Conservation (phyloP, 37 sponge, comb jelly and placozoan species). For the Agelas oroides region DNA sequence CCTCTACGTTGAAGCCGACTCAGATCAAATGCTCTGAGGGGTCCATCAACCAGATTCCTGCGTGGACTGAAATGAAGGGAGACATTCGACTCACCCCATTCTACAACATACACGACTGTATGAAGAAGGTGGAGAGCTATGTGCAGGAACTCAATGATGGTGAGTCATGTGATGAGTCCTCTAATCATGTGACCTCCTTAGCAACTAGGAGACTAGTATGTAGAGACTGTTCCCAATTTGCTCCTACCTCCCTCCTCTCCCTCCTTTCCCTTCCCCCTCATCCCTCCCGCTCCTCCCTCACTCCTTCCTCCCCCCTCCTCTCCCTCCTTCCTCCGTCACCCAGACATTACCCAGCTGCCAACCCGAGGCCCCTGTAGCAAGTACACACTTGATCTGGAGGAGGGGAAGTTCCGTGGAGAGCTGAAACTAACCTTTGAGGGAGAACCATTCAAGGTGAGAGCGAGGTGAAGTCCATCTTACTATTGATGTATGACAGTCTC, state of each 20-base stretch:
- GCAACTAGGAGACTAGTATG: no score
- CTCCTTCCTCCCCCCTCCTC: not conserved
- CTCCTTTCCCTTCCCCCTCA: constrained; percentile 1
- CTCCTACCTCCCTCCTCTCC: not conserved
- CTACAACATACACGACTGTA: constrained; percentile 40
- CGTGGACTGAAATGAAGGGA: constrained; percentile 56
- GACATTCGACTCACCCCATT: constrained; percentile 76
- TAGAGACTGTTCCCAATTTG: not conserved
- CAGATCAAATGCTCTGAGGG: constrained; percentile 61
- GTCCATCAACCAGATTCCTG: constrained; percentile 63
- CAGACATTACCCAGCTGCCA: constrained; percentile 54
- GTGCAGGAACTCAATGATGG: constrained; percentile 53
- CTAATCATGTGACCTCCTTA: no score
- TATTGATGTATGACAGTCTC: not conserved
- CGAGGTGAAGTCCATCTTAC: no score
- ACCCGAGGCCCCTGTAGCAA: constrained; percentile 74
- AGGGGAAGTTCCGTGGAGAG: constrained; percentile 54
- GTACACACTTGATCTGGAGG: constrained; percentile 47
- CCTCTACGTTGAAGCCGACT: constrained; percentile 76
- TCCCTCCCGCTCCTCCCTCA: not conserved
- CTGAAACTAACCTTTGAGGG: constrained; percentile 18
- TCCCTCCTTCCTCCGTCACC: no score
- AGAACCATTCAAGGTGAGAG: constrained; percentile 52
- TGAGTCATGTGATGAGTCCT: constrained; percentile 12
- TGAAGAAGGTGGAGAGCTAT: constrained; percentile 34